Evolutionary conservation across 2,888 invertebrate species (phyloP), one percentile per base, ranked within the genome.

Genomic region (Nymphalis c-album): DNA sequence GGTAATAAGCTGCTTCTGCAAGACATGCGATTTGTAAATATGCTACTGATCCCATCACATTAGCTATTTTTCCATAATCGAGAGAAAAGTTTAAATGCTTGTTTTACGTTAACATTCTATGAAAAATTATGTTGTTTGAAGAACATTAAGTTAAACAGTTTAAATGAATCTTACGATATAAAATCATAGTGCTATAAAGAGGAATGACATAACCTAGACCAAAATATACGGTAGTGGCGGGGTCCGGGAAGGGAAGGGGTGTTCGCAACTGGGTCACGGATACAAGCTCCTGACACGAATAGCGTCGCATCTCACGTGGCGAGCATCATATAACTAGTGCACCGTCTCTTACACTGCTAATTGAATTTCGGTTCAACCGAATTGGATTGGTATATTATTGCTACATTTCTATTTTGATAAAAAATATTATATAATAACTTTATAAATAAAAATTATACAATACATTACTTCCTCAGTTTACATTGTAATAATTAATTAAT

Each of bases 281-380:
- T 90, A 87, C 88, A 85, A 80, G 84, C 86, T 87, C 87, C 91
- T 88, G 90, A 91, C 91, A 89, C 90, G 86, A 90, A 91, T 90
- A 90, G 85, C 87, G 85, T 81, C 84, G 86, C 85, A 71, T 67
- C 71, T 71, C 89, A 86, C 88, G 89, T 87, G 88, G 83, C 87
- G 31, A 60, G 60, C 65, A 35, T 83, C 81, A 70, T 76, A 73
- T 60, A 61, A 61, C 53, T 65, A 65, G 47, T 45, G 63, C 57
- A 48, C 47, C 47, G 66, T 63, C 61, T 66, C 66, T 69, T 66
- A 69, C 65, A 50, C 50, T 65, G 64, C 63, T 68, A 65, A 64
- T 68, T 60, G 68, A 64, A 64, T 64, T 64, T 64, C 31, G 47
- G 53, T 47, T 60, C 31, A 55, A 55, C 46, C 57, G 60, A 64